Percentiles rank a stretch among this genome's conserved stretches.
These are phyloP conservation scores for Astropecten irregularis DNA, from an alignment of 53 echinoderm and acorn worm genomes.

Conservation along the genomic window DNA sequence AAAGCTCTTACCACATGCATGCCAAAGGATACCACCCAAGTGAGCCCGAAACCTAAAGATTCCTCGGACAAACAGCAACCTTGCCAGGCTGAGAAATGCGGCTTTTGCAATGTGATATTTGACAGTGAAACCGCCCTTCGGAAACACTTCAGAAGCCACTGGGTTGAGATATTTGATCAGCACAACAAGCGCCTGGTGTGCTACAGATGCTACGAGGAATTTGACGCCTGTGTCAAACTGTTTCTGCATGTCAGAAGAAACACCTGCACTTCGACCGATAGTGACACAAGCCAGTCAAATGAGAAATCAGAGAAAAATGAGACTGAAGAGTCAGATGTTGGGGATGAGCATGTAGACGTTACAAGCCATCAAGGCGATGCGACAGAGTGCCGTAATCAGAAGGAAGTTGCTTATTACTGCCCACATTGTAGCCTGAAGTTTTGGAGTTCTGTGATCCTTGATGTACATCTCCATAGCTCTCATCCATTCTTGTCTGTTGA, in stretches of 20 bases:
- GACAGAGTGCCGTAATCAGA: too few species aligned
- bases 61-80: neutral
- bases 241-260: slow-evolving; percentile 32
- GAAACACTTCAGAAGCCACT: slow-evolving; percentile 18
- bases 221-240: slow-evolving; percentile 18
- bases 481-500: slow-evolving; percentile 23
- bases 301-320: neutral
- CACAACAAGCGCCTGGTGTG: neutral
- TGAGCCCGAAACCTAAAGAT: neutral
- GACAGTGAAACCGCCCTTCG: slow-evolving; percentile 15
- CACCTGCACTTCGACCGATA: slow-evolving; percentile 7
- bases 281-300: slow-evolving; percentile 20
- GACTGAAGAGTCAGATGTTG: too few species aligned
- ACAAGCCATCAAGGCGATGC: too few species aligned
- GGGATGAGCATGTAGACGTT: too few species aligned
- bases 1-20: neutral
- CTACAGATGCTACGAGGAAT: slow-evolving; percentile 30
- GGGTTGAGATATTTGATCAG: slow-evolving; percentile 33
- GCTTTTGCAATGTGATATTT: neutral
- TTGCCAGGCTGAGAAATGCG: neutral
- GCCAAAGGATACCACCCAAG: neutral
- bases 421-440: slow-evolving; percentile 12
- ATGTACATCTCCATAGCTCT: slow-evolving; percentile 31
- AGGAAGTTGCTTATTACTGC: too few species aligned
- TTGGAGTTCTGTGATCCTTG: neutral